Conservation (phyloP, 2,797 vertebrate species). For the Sebastiscus tertius region DNA sequence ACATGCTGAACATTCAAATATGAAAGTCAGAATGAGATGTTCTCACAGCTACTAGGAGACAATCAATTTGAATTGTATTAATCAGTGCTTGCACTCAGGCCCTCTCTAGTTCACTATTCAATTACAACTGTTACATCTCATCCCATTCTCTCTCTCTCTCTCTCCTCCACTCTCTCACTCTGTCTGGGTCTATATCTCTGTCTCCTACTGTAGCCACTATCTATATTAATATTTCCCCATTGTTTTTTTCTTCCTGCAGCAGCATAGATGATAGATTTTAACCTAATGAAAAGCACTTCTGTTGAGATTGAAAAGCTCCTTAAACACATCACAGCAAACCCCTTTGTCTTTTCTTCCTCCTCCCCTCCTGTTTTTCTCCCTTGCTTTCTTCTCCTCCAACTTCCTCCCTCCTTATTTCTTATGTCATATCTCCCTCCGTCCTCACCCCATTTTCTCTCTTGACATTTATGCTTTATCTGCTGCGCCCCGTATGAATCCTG, state of each 20-base stretch:
- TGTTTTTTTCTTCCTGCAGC: constrained; percentile 59
- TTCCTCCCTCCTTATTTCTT: constrained; percentile 24
- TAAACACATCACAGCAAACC: constrained; percentile 62
- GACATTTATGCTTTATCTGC: constrained; percentile 42
- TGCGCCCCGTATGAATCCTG: constrained; percentile 3
- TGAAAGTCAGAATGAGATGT: constrained; percentile 79
- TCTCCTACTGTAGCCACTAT: constrained; percentile 58
- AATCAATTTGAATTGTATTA: constrained; percentile 82
- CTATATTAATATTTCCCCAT: constrained; percentile 73
- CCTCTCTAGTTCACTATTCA: constrained; percentile 80
- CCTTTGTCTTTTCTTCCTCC: constrained; percentile 15
- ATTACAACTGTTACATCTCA: constrained; percentile 78
- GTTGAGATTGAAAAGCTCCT: constrained; percentile 72
- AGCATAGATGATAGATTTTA: constrained; percentile 74
- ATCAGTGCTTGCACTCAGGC: constrained; percentile 78
- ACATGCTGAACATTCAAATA: constrained; percentile 76
- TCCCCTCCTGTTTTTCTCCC: neutral
- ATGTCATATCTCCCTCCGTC: neutral
- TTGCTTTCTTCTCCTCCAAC: neutral
- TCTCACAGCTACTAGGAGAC: constrained; percentile 76
- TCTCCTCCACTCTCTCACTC: constrained; percentile 18
- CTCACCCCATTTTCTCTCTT: constrained; percentile 34
- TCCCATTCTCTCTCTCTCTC: constrained; percentile 48
- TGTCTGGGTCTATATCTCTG: constrained; percentile 52
- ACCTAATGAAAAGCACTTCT: constrained; percentile 77